These are phyloP conservation scores for Bothrops jararaca DNA, from an alignment of 2,113 vertebrate species.

Conservation along the genomic window DNA sequence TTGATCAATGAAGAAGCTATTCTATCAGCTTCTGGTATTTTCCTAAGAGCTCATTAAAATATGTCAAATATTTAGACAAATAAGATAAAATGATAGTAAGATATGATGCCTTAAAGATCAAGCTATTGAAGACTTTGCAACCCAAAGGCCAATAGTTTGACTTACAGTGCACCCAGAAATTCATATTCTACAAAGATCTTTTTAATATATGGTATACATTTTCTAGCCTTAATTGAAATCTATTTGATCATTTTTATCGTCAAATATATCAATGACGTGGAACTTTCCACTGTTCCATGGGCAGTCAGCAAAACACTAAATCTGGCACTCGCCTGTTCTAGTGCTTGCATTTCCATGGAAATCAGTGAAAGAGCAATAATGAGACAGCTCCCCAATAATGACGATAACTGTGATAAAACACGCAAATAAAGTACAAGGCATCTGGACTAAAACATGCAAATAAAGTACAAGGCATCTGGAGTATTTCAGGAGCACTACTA, in stretches of 20 bases:
- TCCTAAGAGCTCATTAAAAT: background rate
- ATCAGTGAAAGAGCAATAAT: constrained; percentile 34
- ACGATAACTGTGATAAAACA: constrained; percentile 1
- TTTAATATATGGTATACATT: background rate
- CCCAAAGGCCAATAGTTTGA: background rate
- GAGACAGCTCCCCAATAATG: constrained; percentile 36
- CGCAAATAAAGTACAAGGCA: constrained; percentile 29
- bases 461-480: constrained; percentile 39
- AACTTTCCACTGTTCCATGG: constrained; percentile 44
- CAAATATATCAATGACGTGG: constrained; percentile 41
- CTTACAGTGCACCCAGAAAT: background rate
- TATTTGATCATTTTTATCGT: constrained; percentile 37
- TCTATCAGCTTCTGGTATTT: background rate
- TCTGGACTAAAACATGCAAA: constrained; percentile 23
- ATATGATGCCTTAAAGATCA: background rate
- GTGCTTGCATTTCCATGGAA: constrained; percentile 49
- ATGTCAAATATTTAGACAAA: background rate
- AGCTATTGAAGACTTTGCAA: background rate
- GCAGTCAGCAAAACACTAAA: constrained; percentile 54
- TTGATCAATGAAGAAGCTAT: background rate
- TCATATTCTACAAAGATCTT: background rate
- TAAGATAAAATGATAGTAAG: background rate
- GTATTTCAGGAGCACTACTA: constrained; percentile 20
- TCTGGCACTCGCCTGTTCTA: constrained; percentile 36
- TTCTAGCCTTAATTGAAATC: background rate